These are phyloP conservation scores for Atta texana DNA, from an alignment of 1,140 invertebrate species.

Conservation along the genomic window DNA sequence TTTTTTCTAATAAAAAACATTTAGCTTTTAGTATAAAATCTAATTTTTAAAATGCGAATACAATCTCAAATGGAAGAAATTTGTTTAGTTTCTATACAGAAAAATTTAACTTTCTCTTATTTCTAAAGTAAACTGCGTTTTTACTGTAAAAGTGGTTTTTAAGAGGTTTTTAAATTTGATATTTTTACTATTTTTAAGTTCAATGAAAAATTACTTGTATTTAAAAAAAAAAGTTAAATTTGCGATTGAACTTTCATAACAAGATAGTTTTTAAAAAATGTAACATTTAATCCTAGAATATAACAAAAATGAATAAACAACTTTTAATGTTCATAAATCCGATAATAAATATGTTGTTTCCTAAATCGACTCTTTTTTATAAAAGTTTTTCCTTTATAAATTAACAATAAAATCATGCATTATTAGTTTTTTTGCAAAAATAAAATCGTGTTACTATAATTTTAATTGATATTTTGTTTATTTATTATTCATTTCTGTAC, in stretches of 20 bases:
- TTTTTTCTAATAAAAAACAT: slow-evolving; percentile 36
- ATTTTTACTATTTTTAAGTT: not conserved
- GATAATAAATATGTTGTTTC: not conserved
- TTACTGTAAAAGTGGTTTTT: not conserved
- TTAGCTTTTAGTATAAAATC: slow-evolving; percentile 1
- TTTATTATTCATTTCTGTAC: not conserved
- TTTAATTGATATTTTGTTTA: not conserved
- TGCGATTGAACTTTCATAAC: slow-evolving; percentile 13
- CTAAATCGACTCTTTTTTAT: not conserved
- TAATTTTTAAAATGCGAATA: not conserved
- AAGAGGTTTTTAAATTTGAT: not conserved
- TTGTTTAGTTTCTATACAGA: not conserved
- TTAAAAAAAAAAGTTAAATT: slow-evolving; percentile 23
- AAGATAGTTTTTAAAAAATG: slow-evolving; percentile 20
- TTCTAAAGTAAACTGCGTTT: not conserved
- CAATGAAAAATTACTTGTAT: not conserved
- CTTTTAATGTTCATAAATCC: slow-evolving; percentile 4
- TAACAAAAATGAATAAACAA: slow-evolving; percentile 5
- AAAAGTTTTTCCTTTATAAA: not conserved
- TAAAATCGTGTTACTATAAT: slow-evolving; percentile 14
- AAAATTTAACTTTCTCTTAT: not conserved
- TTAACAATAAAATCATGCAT: not conserved
- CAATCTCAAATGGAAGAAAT: not conserved
- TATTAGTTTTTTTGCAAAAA: not conserved
- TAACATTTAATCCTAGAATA: slow-evolving; percentile 15